Evolutionary conservation across 2,113 vertebrate genomes (phyloP), one percentile per base, ranked within the genome.

Genomic region (Peucedramus taeniatus): DNA sequence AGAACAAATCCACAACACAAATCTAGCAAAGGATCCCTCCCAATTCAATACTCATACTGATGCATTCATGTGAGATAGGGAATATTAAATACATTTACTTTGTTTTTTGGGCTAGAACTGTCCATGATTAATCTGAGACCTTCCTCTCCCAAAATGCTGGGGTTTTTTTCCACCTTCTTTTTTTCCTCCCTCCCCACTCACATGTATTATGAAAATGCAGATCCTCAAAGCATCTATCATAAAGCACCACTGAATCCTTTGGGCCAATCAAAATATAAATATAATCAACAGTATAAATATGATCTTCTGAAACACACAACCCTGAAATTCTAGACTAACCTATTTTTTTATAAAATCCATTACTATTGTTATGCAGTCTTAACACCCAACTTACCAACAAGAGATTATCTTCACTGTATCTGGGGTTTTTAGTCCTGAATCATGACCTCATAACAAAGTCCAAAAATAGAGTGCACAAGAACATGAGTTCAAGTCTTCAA

Each of bases 141-240:
- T 40, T 61, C 20, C 19, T 15, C 37, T 53, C 28, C 10, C 23
- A 16, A 50, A 49, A 70, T 10, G 5, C 4, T 83, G 49, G 27
- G 10, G 7, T 0, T 2, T 20, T 15, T 13, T 31, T 5, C 12
- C 18, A 7, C 4, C 5, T 9, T 1, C 9, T 3, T 7, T 20
- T 31, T 39, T 27, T 42, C 13, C 13, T 68, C 8, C 9, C 10
- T 76, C 24, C 5, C 2, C 8, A 30, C 18, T 77, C 42, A 22
- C 6, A n/a, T 26, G 60, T 77, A 30, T 57, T 56, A 37, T 9
- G 4, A 77, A 83, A 87, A 94, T 4, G 1, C 2, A 65, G 10
- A 49, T 30, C 35, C 56, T 54, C 21, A 56, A n/a, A 64, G 22
- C 8, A 40, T 30, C 69, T 72, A 39, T 64, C 42, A 64, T 19